These are phyloP conservation scores for Leuciscus waleckii DNA, from an alignment of 2,797 vertebrate genomes.

Conservation along the genomic window DNA sequence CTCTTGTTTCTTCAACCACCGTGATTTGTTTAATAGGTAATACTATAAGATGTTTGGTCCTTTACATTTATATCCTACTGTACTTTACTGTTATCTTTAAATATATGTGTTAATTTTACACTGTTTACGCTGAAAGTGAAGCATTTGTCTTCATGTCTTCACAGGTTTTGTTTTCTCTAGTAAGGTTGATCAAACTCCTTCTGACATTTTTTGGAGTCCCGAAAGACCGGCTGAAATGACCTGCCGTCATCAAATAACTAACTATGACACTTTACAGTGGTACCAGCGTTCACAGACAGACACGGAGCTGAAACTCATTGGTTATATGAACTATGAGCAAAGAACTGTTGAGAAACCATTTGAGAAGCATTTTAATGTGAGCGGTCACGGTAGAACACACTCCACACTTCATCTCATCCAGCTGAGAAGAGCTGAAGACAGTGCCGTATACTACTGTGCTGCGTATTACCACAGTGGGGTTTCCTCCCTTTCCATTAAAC, in stretches of 20 bases:
- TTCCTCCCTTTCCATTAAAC: constrained; percentile 16
- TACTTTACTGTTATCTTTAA: background rate
- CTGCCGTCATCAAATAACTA: constrained; percentile 17
- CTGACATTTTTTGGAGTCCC: constrained; percentile 20
- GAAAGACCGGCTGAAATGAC: constrained; percentile 16
- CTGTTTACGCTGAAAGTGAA: background rate
- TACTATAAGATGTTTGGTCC: background rate
- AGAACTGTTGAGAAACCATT: constrained; percentile 25
- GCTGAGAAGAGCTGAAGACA: constrained; percentile 43
- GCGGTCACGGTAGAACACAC: background rate
- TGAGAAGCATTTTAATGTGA: constrained; percentile 32
- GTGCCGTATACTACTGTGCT: constrained; percentile 53
- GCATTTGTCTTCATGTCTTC: background rate
- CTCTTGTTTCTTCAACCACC: background rate
- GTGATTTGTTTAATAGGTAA: constrained; percentile 20
- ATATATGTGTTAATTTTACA: background rate
- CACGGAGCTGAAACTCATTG: constrained; percentile 41
- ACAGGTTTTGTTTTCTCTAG: constrained; percentile 25
- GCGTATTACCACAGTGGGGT: constrained; percentile 37
- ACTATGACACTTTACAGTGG: constrained; percentile 40
- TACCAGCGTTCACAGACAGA: constrained; percentile 22
- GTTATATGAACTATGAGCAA: background rate
- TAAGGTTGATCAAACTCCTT: constrained; percentile 40
- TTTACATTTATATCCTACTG: background rate
- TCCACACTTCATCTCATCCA: constrained; percentile 29